Evolutionary conservation across 2,113 vertebrate species (phyloP), one percentile per base, ranked within the genome.

Genomic region (Aix galericulata): DNA sequence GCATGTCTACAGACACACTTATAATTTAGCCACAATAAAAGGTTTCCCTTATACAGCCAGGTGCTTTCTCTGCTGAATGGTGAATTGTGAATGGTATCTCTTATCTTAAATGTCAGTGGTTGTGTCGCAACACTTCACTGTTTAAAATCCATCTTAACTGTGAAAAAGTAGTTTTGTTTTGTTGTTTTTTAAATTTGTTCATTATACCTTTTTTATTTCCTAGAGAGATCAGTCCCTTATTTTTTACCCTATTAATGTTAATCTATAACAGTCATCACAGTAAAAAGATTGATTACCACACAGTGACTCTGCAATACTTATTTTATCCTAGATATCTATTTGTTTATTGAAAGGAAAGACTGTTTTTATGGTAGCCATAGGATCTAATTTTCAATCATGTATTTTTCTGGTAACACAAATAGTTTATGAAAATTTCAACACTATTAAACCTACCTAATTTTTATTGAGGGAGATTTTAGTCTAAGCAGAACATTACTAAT

Each of bases 381-480:
- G n/a, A 58, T 17, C 2, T 40, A 44, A 31, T 42, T 96, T 66
- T 67, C 26, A 53, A 71, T 50, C 12, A 58, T 48, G 42, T 3
- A 36, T 75, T 44, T 59, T 67, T 48, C 17, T 72, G 2, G 0
- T 5, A 69, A 36, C 17, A 56, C 4, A n/a, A 69, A 3, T 34
- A 4, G 3, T 64, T 82, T 80, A 63, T 66, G 5, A 74, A 81
- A 73, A n/a, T 6, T 52, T 5, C 15, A 66, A 6, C 0, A 2
- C 1, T 56, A 31, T 71, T 82, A 52, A 0, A 6, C 12, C 9
- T 3, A 7, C 4, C 0, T 0, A 3, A 21, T 55, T 78, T 32
- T 34, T 72, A 68, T 12, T 44, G 25, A 56, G 7, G 5, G 32
- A 44, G 3, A 67, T 72, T 56, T 80, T 59, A 72, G 17, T 59